Evolutionary conservation across 1,140 invertebrate genomes (phyloP), one percentile per base, ranked within the genome.

Genomic region (Vollenhovia emeryi): DNA sequence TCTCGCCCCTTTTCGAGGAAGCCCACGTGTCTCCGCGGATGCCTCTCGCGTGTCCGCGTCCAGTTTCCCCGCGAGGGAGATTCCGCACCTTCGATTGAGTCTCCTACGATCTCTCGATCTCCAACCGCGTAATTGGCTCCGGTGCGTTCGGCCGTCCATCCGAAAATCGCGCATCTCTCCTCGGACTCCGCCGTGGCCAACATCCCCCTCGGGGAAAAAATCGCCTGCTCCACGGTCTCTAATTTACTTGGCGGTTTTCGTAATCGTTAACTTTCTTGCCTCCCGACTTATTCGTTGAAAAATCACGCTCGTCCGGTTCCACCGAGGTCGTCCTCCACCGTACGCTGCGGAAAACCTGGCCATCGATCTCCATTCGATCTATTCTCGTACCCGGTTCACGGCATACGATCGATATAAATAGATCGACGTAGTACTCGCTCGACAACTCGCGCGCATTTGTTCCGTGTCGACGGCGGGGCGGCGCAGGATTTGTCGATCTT

Each of bases 351-450:
- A 79, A 66, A 75, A 75, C 78, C 60, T 64, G 64, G 69, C 79
- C 57, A 89, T 90, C 87, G 80, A 89, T 90, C 85, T 90, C 85
- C 79, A 87, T 90, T 86, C 84, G 84, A 89, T 88, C 87, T 86
- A 80, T 78, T 89, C 76, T 74, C 74, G 69, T 36, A 85, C 75
- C 75, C 45, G 76, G 84, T 83, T 60, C 60, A 27, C 66, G 43
- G 80, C 57, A 8, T 36, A 79, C 60, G 84, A 74, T 36, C 59
- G 87, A 86, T 89, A 89, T 89, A 89, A 89, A 89, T 89, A 89
- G 87, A 80, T 57, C 33, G 59, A 36, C 36, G 87, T 78, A 74
- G 86, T 86, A 86, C 86, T 78, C 87, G 84, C 76, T 86, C 84
- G 73, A 89, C 87, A 71, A 86, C 84, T 87, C 75, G 83, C 79